A percentile compares a stretch with the other conserved stretches of the same genome.
Conservation (phyloP, 2,888 invertebrate genomes). For the Melangyna quadrimaculata region DNA sequence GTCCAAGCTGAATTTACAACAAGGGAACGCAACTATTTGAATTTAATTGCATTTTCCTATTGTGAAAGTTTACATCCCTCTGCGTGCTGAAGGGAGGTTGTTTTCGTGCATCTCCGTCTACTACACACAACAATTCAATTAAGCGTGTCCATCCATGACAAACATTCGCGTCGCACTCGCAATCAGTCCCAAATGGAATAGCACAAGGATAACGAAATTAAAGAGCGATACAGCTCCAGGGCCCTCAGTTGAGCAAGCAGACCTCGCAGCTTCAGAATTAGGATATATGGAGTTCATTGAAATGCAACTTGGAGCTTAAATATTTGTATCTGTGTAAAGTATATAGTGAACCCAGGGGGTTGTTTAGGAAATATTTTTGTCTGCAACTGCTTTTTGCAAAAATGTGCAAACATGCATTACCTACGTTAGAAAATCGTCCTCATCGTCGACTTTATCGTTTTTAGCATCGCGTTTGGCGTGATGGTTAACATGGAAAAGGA, state of each 20-base stretch:
- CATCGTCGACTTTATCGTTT: constrained; percentile 8
- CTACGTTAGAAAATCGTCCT: constrained; percentile 28
- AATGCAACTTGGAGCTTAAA: constrained; percentile 51
- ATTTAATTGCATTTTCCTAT: constrained; percentile 65
- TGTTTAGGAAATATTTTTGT: constrained; percentile 61
- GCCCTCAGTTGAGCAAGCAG: neutral
- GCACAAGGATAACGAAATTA: constrained; percentile 64
- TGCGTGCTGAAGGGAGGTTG: neutral
- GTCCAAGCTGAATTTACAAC: constrained; percentile 48
- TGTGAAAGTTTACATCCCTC: constrained; percentile 30
- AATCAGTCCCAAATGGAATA: constrained; percentile 31
- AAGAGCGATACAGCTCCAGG: constrained; percentile 38
- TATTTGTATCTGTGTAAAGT: constrained; percentile 6
- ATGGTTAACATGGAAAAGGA: neutral
- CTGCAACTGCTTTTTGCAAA: constrained; percentile 42
- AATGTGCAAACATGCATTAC: constrained; percentile 51
- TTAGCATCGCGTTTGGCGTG: constrained; percentile 28
- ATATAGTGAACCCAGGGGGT: neutral
- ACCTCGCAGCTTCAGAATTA: neutral
- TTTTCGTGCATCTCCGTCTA: neutral
- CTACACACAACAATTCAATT: constrained; percentile 69
- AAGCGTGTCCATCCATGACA: constrained; percentile 70
- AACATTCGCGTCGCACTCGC: constrained; percentile 41
- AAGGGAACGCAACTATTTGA: constrained; percentile 48
- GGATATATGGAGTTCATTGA: constrained; percentile 49